Conservation (phyloP, 2,797 vertebrate genomes). For the Anisognathus igniventris region DNA sequence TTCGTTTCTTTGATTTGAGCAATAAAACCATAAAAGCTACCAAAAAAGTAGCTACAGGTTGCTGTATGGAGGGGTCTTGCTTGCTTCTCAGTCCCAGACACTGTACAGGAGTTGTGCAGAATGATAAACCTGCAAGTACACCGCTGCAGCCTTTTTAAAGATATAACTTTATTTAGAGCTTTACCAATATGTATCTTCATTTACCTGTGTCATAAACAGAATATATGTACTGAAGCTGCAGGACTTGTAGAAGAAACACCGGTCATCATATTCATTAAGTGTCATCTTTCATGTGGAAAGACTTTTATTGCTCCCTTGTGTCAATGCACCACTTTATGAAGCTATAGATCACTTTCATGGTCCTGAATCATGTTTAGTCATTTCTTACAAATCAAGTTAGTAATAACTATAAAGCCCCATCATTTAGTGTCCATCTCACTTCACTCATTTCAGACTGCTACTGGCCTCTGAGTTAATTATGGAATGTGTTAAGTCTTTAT, state of each 20-base stretch:
- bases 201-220: not conserved
- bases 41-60: not conserved
- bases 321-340: slow-evolving; percentile 28
- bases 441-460: not conserved
- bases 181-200: not conserved
- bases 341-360: slow-evolving; percentile 40
- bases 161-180: not conserved
- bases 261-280: slow-evolving; percentile 1
- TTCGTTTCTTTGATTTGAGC: not conserved
- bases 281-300: slow-evolving; percentile 38
- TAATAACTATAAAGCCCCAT: not conserved
- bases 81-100: not conserved
- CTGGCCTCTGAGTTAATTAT: slow-evolving; percentile 12
- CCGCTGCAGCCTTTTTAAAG: not conserved
- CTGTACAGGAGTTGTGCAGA: not conserved
- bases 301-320: slow-evolving; percentile 29
- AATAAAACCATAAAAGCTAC: not conserved
- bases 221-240: not conserved
- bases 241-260: not conserved
- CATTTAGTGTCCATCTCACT: slow-evolving; percentile 2
- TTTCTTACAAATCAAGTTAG: slow-evolving; percentile 40
- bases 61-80: not conserved
- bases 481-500: not conserved
- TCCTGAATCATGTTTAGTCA: not conserved
- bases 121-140: not conserved